Base-by-base conservation (phyloP, 1,140 invertebrate genomes). In the Sarcophaga peregrina region DNA sequence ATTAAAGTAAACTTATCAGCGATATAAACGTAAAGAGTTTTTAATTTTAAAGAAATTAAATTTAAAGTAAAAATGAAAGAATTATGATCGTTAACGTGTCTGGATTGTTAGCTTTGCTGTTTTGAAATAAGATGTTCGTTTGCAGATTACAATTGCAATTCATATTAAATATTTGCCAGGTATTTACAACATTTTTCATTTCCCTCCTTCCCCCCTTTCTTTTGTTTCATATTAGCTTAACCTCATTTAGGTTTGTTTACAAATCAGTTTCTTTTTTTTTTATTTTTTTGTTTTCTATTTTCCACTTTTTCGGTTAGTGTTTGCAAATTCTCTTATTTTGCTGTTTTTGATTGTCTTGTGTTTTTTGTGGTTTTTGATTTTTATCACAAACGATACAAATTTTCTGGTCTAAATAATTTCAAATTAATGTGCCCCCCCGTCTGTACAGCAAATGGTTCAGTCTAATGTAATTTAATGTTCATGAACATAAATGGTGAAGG, bases 321-420 rank as follows among this genome's bases (percentile, higher is more conserved):
- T 58, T 58, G n/a, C 10, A 58, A 58, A 58, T 58, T n/a, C 15
- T 13, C n/a, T 58, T 58, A n/a, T 58, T 6, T 58, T 58, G 0
- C 13, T 58, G 5, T 58, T n/a, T 58, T 58, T 1, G 15, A 5
- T 58, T 58, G 13, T 58, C 7, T n/a, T 13, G 15, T 58, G 11
- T 13, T 58, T 1, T 58, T 58, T 13, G 8, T 52, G 8, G 8
- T 10, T 52, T 52, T 58, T 58, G 54, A 58, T 58, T 58, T 58
- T 58, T 15, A 58, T 58, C 54, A 58, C n/a, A 58, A 58, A 58
- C 54, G 54, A 13, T 58, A 58, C 54, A 58, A 58, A 58, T 58
- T 58, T 58, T 58, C 15, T 58, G 54, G 54, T 58, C 54, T 58
- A 58, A 58, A 58, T 58, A 58, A n/a, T 58, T 58, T 58, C 15